Base-by-base conservation (phyloP, 1,140 invertebrate genomes). In the Ctenoplectra terminalis region DNA sequence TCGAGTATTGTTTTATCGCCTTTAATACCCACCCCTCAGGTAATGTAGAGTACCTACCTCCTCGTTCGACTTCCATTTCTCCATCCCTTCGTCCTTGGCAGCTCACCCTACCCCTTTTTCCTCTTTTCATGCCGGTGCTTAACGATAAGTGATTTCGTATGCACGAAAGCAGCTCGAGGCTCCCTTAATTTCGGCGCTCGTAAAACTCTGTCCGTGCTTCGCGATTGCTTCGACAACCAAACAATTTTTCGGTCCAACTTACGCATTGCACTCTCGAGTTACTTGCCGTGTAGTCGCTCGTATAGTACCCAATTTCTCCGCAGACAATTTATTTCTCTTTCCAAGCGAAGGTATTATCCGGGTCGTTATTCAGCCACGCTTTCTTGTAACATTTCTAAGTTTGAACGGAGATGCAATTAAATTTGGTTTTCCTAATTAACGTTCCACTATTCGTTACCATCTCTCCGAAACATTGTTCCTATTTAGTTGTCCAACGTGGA, bases 1-100 rank as follows among this genome's bases (percentile, higher is more conserved):
- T 87, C 15, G 81, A 78, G 61, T 81, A 88, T 87, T 88, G 85
- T 89, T 88, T 88, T 82, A 87, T 85, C 85, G 83, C 76, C 70
- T 84, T 83, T 80, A 84, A 85, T 74, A 67, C 81, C 60, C 46
- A 17, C 54, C 54, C 69, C 26, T n/a, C 37, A 20, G 46, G 56
- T 79, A 79, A 79, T n/a, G 69, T 34, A 13, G 58, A 63, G 50
- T 60, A 64, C 60, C 69, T 23, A 37, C 58, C 56, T 46, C 58
- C 23, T 37, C 69, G 46, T 40, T 50, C 72, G 37, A 60, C 61
- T 56, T 66, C n/a, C 72, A 37, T 64, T 50, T 26, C 40, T 23
- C 52, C 26, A 4, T 8, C 50, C n/a, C 31, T 26, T 46, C 50
- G 23, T 31, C 34, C 11, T 50, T n/a, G n/a, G 26, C 15, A 20